phyloP scores from a whole-genome alignment of 2,888 invertebrate genomes.

The Caenorhabditis wallacei region DNA sequence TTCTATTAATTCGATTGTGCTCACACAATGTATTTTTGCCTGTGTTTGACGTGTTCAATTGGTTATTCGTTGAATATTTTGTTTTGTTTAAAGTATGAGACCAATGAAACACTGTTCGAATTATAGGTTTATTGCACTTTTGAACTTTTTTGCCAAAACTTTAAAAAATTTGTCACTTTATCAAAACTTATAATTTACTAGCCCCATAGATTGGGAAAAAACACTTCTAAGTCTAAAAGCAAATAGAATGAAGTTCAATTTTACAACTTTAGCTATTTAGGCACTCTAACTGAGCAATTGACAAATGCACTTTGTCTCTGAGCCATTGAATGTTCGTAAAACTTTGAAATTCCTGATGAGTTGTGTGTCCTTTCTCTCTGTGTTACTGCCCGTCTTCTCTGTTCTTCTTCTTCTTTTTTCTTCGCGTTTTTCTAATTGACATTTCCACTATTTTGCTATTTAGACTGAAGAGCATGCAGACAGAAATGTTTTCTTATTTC shows the following conservation, averaged over 20 bases:
- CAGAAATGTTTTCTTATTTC: slow-evolving; percentile 33
- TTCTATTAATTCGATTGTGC: slow-evolving; percentile 37
- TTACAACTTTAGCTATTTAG: background rate
- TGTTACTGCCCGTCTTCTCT: slow-evolving; percentile 2
- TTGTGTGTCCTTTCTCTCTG: slow-evolving; percentile 27
- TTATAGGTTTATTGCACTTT: too few relatives aligned
- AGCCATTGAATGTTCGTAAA: slow-evolving; percentile 27
- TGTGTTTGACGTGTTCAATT: slow-evolving; percentile 38
- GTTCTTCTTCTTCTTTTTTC: slow-evolving; percentile 9
- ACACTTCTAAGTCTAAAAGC: too few relatives aligned
- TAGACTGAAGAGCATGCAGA: slow-evolving; percentile 11
- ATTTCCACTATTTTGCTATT: slow-evolving; percentile 36
- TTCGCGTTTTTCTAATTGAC: slow-evolving; percentile 43
- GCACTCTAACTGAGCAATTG: slow-evolving; percentile 3
- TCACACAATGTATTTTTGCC: background rate
- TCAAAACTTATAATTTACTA: too few relatives aligned
- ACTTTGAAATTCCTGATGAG: slow-evolving; percentile 33
- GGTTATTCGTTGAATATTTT: background rate
- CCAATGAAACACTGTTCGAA: slow-evolving; percentile 12
- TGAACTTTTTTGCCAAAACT: too few relatives aligned
- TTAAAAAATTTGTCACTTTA: too few relatives aligned
- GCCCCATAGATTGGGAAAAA: too few relatives aligned
- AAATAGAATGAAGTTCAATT: background rate
- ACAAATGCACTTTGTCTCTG: slow-evolving; percentile 10
- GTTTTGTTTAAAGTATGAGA: too few relatives aligned